Conservation (phyloP, 2,888 invertebrate genomes). For the Tetramorium bicarinatum region DNA sequence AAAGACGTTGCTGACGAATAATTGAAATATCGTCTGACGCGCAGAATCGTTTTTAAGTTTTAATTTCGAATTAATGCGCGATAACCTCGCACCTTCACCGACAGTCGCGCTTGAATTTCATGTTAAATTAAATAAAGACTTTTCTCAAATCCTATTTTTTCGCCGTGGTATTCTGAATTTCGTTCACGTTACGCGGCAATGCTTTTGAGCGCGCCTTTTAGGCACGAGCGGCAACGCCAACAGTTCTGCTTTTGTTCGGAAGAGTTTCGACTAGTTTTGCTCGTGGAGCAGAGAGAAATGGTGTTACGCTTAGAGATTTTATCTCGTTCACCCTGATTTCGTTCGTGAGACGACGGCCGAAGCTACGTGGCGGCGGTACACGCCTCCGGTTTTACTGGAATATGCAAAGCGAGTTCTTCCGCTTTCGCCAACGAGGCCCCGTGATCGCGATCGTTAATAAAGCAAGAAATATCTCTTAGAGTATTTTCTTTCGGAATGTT, state of each 20-base stretch:
- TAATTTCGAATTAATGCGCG: constrained; percentile 3
- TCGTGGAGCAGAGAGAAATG: constrained; percentile 13
- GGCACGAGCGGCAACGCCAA: neutral
- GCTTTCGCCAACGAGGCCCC: neutral
- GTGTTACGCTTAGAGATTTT: constrained; percentile 44
- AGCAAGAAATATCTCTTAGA: constrained; percentile 16
- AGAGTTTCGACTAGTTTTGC: constrained; percentile 42
- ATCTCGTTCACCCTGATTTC: constrained; percentile 44
- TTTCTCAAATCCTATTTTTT: neutral
- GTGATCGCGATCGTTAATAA: constrained; percentile 47
- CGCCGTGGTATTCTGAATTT: constrained; percentile 15
- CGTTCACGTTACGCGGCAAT: neutral
- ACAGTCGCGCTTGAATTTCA: neutral
- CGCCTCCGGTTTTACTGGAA: neutral
- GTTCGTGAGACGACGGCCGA: constrained; percentile 12
- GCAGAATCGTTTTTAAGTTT: neutral
- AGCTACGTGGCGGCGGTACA: neutral
- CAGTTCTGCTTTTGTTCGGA: constrained; percentile 22
- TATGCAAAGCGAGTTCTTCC: constrained; percentile 46
- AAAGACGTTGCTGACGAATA: neutral
- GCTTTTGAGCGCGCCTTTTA: constrained; percentile 17
- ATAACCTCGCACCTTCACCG: neutral
- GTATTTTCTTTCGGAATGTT: neutral
- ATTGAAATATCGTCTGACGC: neutral
- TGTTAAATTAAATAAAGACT: constrained; percentile 26